Conservation (phyloP, 2,113 vertebrate genomes). For the Rissa tridactyla region DNA sequence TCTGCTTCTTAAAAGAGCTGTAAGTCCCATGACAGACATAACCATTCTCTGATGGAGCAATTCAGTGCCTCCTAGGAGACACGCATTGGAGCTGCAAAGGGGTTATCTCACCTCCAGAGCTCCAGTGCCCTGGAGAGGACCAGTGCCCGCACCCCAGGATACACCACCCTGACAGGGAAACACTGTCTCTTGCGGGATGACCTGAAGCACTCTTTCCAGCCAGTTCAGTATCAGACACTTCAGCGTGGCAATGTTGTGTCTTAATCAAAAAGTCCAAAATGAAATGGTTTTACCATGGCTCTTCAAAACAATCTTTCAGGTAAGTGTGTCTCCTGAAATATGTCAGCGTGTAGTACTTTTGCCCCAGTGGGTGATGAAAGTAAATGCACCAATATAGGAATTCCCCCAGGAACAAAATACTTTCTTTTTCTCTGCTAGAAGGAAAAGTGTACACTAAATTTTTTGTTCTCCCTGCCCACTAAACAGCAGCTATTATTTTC, state of each 20-base stretch:
- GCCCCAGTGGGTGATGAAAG: background rate
- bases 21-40: background rate
- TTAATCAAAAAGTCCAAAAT: background rate
- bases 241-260: background rate
- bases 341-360: background rate
- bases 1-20: background rate
- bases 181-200: background rate
- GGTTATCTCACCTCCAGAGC: background rate
- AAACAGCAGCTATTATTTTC: background rate
- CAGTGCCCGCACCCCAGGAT: fast-evolving
- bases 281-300: background rate
- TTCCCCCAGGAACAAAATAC: fast-evolving
- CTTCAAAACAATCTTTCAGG: background rate
- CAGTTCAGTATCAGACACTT: background rate
- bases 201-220: background rate
- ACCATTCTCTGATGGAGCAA: background rate
- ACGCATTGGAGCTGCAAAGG: fast-evolving
- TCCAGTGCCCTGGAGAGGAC: fast-evolving
- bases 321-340: background rate
- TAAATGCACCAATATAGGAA: background rate
- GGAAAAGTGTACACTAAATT: background rate
- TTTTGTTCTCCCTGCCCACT: background rate
- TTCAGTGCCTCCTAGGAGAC: background rate
- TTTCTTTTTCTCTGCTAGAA: background rate
- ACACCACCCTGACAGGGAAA: background rate